A percentile compares a stretch with the other conserved stretches of the same genome.
Conservation (phyloP, 2,888 invertebrate species). For the Orthosia gothica region DNA sequence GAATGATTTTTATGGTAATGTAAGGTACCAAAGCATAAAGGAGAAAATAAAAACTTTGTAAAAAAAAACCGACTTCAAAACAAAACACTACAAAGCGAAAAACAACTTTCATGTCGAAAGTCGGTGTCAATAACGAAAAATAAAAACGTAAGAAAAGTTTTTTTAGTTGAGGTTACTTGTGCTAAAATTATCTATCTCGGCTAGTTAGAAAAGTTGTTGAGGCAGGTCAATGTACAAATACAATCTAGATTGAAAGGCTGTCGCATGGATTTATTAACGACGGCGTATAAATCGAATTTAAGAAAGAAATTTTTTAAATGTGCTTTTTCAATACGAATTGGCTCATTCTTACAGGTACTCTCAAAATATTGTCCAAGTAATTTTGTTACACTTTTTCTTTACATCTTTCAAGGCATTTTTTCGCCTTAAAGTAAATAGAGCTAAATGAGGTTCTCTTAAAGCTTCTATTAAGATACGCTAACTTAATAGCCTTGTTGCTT, state of each 20-base stretch:
- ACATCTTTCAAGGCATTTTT: conserved; percentile 23
- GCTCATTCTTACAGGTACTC: not conserved
- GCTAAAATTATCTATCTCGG: not conserved
- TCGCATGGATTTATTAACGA: not conserved
- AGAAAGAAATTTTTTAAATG: not conserved
- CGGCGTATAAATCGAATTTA: not conserved
- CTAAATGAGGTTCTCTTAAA: conserved; percentile 21
- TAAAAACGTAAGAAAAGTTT: too few species aligned
- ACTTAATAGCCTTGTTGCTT: conserved; percentile 28
- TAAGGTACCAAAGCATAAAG: too few species aligned
- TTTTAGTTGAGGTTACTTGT: not conserved
- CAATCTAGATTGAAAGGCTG: not conserved
- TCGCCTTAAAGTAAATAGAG: conserved; percentile 26
- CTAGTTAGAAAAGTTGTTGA: not conserved
- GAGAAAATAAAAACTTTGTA: too few species aligned
- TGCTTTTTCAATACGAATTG: not conserved
- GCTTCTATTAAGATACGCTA: conserved; percentile 28
- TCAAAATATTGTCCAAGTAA: not conserved
- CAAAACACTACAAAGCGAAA: too few species aligned
- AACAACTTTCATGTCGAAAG: too few species aligned
- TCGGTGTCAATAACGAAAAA: too few species aligned
- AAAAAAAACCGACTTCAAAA: too few species aligned
- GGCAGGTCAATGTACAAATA: not conserved
- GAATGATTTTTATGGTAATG: too few species aligned
- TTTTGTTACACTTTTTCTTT: conserved; percentile 9